phyloP scores from a whole-genome alignment of 2,113 vertebrate species.

The Delphinapterus leucas region DNA sequence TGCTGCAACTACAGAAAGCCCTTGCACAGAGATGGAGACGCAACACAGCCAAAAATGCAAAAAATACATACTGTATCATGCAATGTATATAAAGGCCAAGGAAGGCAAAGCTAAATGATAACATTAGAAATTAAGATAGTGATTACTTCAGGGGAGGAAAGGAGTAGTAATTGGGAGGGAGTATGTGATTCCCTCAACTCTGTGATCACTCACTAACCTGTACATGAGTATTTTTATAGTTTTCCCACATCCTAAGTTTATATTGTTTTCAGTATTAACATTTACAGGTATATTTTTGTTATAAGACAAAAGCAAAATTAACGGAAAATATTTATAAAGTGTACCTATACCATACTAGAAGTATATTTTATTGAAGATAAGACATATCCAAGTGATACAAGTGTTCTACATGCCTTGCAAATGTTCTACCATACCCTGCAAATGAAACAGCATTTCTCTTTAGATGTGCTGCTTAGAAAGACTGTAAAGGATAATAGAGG shows the following conservation, averaged over 20 bases:
- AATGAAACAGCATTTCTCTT: not conserved
- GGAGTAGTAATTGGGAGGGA: not conserved
- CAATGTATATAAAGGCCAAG: not conserved
- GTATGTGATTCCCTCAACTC: not conserved
- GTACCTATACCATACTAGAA: not conserved
- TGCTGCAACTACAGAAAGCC: too few species aligned
- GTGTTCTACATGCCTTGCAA: not conserved
- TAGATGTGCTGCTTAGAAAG: not conserved
- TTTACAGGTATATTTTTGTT: not conserved
- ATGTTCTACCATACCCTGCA: not conserved
- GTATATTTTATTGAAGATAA: not conserved
- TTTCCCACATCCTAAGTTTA: not conserved
- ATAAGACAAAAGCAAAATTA: slow-evolving; percentile 10
- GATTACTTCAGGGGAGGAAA: not conserved
- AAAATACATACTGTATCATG: not conserved
- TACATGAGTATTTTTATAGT: not conserved
- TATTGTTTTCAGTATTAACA: not conserved
- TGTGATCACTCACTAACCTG: not conserved
- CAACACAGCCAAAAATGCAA: not conserved
- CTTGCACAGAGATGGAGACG: too few species aligned
- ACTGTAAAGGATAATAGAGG: not conserved
- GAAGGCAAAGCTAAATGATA: not conserved
- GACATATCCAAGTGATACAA: not conserved
- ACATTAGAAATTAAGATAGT: not conserved
- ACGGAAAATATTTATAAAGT: not conserved